Percentiles rank a stretch among this genome's conserved stretches.
These are phyloP conservation scores for Heteromormyrus szaboi DNA, from an alignment of 2,797 vertebrate genomes.

Conservation along the genomic window DNA sequence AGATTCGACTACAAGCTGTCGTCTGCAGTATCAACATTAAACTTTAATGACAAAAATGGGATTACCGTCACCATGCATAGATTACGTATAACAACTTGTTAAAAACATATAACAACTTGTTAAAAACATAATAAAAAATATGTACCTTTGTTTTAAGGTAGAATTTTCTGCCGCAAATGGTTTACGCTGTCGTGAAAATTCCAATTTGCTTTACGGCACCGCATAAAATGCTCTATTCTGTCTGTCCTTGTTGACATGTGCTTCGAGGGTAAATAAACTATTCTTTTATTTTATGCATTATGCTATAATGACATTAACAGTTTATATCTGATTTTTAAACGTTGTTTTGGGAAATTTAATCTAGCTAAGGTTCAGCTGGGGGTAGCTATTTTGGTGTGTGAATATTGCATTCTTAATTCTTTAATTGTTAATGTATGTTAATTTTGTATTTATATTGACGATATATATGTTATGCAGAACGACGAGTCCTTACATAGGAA, in stretches of 20 bases:
- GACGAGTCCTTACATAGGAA: neutral
- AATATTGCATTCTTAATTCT: neutral
- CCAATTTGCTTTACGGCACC: neutral
- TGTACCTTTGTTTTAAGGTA: neutral
- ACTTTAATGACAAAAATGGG: neutral
- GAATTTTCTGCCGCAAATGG: neutral
- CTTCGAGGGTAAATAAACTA: neutral
- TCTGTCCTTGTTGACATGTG: conserved; percentile 6
- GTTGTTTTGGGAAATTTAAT: neutral
- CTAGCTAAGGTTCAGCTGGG: neutral
- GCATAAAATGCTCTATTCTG: neutral
- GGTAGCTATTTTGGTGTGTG: neutral
- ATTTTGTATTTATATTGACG: neutral
- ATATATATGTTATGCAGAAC: neutral
- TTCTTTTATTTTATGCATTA: neutral
- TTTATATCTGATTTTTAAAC: neutral
- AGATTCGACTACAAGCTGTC: neutral
- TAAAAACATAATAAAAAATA: neutral
- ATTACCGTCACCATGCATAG: neutral
- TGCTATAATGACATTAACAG: neutral
- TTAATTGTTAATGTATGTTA: neutral
- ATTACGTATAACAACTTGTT: neutral
- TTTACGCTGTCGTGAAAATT: neutral
- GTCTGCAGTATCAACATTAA: neutral
- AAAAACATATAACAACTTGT: neutral